Base-by-base conservation (phyloP, 2,797 vertebrate species). In the Mormyrus hasselquistii region DNA sequence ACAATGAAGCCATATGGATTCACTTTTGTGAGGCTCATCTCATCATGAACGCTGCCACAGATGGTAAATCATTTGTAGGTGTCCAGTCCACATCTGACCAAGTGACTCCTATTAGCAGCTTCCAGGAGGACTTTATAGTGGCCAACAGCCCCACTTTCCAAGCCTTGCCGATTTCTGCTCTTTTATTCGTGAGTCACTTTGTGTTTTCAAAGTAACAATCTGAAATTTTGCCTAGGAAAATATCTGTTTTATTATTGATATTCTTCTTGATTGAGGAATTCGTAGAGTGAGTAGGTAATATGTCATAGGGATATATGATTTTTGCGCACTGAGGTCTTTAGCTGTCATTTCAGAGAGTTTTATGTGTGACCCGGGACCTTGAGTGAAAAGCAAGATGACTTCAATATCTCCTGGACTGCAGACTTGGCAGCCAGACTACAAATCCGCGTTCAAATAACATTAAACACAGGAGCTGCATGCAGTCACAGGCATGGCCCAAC, bases 221-320 rank as follows among this genome's bases (percentile, higher is more conserved):
- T 34, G 19, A 86, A 65, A 86, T 86, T 52, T 41, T 7, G 47
- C 79, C 12, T 22, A n/a, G 83, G 29, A 50, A 89, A 86, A 84
- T 84, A 89, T 38, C 44, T 38, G 41, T 44, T 25, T 84, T 65
- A 62, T 88, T 65, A 59, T 41, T 62, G 38, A 88, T 22, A 88
- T 88, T 88, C 55, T n/a, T 69, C 47, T 38, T 44, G 84, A 25
- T 7, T 57, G 41, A 86, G 3, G 82, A 44, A 69, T 85, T 69
- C 50, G 44, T 69, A 22, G 3, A 38, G 16, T 55, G 38, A 88
- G 53, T 44, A 69, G 79, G 41, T 49, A 41, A 62, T 57, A 34
- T 19, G 76, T 62, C 88, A 25, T 47, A 65, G 8, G 34, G 88
- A 89, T 69, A 57, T 38, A 86, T 89, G 55, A 52, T 52, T 85